Conservation (phyloP, 1,140 invertebrate genomes). For the Zeugodacus cucurbitae region DNA sequence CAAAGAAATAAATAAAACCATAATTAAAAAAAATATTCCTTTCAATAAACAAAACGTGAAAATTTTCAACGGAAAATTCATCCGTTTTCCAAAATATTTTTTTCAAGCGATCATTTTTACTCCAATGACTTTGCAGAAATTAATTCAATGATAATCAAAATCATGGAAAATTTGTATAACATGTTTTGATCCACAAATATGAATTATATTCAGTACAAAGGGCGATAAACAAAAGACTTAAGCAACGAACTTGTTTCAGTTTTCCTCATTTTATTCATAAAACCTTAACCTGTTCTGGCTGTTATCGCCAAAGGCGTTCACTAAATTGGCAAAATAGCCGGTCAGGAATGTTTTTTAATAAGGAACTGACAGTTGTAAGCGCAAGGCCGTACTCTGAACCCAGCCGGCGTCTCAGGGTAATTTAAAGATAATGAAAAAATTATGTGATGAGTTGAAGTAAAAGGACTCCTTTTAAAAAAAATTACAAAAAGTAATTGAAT, state of each 20-base stretch:
- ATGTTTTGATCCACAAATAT: neutral
- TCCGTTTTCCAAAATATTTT: too few relatives aligned
- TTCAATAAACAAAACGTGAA: neutral
- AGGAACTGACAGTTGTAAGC: neutral
- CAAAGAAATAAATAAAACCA: too few relatives aligned
- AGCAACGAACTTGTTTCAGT: conserved; percentile 55
- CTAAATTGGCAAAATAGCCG: neutral
- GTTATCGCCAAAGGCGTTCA: neutral
- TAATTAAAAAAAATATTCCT: too few relatives aligned
- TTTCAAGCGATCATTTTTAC: too few relatives aligned
- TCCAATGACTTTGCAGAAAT: neutral
- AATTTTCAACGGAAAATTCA: neutral
- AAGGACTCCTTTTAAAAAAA: neutral
- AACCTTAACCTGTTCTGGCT: conserved; percentile 51
- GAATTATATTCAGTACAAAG: neutral
- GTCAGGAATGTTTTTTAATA: neutral
- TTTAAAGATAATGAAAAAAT: neutral
- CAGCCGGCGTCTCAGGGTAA: neutral
- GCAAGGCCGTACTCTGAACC: neutral
- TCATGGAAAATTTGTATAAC: neutral
- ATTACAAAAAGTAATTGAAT: neutral
- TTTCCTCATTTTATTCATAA: neutral
- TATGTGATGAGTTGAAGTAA: neutral
- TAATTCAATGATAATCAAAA: neutral
- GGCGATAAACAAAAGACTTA: conserved; percentile 57